Conservation (phyloP, 2,113 vertebrate genomes). For the Clupea harengus region DNA sequence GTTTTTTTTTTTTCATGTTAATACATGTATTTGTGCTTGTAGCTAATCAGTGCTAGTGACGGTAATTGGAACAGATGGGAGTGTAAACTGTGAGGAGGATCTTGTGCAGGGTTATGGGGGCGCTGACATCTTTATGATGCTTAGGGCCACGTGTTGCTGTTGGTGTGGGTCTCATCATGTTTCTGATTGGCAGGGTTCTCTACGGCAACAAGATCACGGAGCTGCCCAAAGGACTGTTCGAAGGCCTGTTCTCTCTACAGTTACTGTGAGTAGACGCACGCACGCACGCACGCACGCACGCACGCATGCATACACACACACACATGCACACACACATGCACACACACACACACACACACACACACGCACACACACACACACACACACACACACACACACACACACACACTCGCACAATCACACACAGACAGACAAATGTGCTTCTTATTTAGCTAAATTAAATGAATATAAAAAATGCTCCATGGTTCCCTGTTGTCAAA, state of each 20-base stretch:
- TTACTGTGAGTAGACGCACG: constrained; percentile 84
- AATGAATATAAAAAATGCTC: neutral
- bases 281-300: constrained; percentile 29
- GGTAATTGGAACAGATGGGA: neutral
- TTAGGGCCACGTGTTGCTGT: constrained; percentile 6
- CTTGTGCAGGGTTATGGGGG: neutral
- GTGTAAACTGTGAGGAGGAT: constrained; percentile 6
- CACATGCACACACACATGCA: constrained; percentile 33
- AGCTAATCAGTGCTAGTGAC: constrained; percentile 9
- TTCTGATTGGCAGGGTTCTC: constrained; percentile 79
- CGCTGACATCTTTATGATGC: neutral
- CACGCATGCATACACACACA: neutral
- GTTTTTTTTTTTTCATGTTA: neutral
- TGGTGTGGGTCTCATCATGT: constrained; percentile 34
- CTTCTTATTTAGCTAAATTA: constrained; percentile 15
- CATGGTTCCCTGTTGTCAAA: neutral
- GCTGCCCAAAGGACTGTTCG: constrained; percentile 93
- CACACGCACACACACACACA: constrained; percentile 19
- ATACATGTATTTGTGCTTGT: neutral
- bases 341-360: neutral
- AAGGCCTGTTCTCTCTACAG: constrained; percentile 94
- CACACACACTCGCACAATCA: constrained; percentile 25
- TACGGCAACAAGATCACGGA: constrained; percentile 99
- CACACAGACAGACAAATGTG: neutral
- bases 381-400: constrained; percentile 26